Conservation (phyloP, 2,797 vertebrate genomes). For the Hemitrygon akajei region DNA sequence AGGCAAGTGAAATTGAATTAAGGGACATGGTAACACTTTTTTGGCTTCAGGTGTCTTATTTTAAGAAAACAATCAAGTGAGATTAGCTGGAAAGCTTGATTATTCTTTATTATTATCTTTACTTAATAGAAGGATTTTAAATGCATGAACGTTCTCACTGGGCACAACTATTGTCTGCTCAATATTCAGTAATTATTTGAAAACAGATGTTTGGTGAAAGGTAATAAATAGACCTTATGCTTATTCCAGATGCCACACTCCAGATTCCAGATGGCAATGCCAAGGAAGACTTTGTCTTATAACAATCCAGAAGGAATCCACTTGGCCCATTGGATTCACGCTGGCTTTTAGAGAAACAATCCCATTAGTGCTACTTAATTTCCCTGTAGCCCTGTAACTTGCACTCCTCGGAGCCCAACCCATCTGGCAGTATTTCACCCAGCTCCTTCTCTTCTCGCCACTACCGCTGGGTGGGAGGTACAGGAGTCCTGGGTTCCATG, state of each 20-base stretch:
- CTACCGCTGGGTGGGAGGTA: too few relatives aligned
- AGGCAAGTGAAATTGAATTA: background rate
- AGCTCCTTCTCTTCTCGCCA: too few relatives aligned
- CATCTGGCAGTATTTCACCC: too few relatives aligned
- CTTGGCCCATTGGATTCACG: too few relatives aligned
- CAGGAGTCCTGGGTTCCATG: too few relatives aligned
- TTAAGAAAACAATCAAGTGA: background rate
- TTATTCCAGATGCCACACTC: background rate
- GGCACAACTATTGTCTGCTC: background rate
- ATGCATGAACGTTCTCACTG: background rate
- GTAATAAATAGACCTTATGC: slow-evolving; percentile 2
- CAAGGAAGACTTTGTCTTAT: too few relatives aligned
- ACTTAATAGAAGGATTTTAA: background rate
- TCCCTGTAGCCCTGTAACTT: too few relatives aligned
- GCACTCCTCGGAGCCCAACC: too few relatives aligned
- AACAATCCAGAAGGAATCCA: too few relatives aligned
- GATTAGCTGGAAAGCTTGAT: background rate
- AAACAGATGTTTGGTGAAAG: background rate
- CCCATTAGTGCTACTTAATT: too few relatives aligned
- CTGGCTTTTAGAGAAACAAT: too few relatives aligned
- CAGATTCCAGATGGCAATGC: too few relatives aligned
- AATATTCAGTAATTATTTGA: background rate
- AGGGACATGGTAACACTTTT: background rate
- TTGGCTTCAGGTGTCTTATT: background rate
- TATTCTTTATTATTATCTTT: background rate